phyloP scores from a whole-genome alignment of 2,797 vertebrate genomes.

The Anguilla marmorata region DNA sequence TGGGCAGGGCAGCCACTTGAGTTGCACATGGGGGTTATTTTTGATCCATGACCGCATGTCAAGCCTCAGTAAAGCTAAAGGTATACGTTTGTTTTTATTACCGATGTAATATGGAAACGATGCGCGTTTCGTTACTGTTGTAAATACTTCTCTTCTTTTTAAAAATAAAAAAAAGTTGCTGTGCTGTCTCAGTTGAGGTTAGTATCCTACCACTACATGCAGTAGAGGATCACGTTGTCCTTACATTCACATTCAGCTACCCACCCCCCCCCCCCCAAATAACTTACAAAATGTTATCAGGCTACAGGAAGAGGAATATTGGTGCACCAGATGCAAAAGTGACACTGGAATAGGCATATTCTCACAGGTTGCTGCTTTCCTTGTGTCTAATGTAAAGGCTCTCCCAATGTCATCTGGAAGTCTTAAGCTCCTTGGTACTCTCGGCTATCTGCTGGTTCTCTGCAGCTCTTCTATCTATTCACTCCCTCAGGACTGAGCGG shows the following conservation, averaged over 20 bases:
- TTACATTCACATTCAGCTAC: too few species aligned
- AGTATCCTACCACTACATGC: too few species aligned
- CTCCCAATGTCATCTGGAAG: not conserved
- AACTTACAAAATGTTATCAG: too few species aligned
- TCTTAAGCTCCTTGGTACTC: not conserved
- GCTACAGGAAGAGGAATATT: too few species aligned
- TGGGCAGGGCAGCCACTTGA: not conserved
- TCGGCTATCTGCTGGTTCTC: not conserved
- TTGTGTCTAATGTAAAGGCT: not conserved
- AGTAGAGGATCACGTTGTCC: too few species aligned
- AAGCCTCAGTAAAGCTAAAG: not conserved
- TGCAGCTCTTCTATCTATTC: not conserved
- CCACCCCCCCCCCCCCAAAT: too few species aligned
- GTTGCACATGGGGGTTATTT: not conserved
- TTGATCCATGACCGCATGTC: not conserved
- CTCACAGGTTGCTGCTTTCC: too few species aligned
- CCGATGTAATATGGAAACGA: not conserved
- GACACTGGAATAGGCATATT: too few species aligned
- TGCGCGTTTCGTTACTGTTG: not conserved
- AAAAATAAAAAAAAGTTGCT: not conserved
- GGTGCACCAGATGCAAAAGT: too few species aligned
- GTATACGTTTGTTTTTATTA: not conserved
- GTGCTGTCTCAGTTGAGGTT: too few species aligned
- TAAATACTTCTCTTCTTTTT: not conserved
- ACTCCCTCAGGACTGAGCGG: constrained; percentile 82